These are phyloP conservation scores for Atherinomorus stipes DNA, from an alignment of 2,113 vertebrate genomes.

Conservation along the genomic window DNA sequence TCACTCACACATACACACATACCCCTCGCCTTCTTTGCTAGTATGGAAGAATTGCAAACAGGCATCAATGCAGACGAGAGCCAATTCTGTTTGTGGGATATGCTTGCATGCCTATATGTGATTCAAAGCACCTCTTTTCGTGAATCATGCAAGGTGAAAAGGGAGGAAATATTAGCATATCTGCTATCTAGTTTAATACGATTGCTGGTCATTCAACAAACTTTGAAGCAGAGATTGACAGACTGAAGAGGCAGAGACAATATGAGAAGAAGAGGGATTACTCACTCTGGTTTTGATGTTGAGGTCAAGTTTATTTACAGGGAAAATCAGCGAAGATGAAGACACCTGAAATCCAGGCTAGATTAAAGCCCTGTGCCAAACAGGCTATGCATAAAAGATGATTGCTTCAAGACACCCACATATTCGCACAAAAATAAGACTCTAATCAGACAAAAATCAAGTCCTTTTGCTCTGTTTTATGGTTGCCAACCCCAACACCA, in stretches of 20 bases:
- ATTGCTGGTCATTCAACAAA: constrained; percentile 36
- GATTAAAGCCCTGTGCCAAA: constrained; percentile 48
- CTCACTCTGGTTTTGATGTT: constrained; percentile 36
- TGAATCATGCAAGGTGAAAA: constrained; percentile 48
- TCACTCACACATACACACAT: constrained; percentile 8
- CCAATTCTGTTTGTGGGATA: constrained; percentile 40
- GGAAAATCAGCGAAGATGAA: constrained; percentile 43
- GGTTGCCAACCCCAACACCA: constrained; percentile 7
- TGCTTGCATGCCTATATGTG: not conserved
- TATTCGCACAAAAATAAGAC: constrained; percentile 22
- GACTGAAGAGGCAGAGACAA: not conserved
- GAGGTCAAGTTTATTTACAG: constrained; percentile 61
- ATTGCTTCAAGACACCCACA: constrained; percentile 51
- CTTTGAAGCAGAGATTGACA: constrained; percentile 34
- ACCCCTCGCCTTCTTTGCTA: not conserved
- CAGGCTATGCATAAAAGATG: constrained; percentile 50
- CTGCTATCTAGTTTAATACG: constrained; percentile 42
- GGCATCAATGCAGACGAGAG: constrained; percentile 45
- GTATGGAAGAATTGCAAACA: constrained; percentile 43
- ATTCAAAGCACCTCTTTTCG: constrained; percentile 41
- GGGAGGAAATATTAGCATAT: constrained; percentile 52
- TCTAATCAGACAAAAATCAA: constrained; percentile 47
- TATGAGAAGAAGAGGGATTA: constrained; percentile 22
- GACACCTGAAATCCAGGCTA: constrained; percentile 39
- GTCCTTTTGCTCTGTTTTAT: constrained; percentile 20